phyloP scores from a whole-genome alignment of 2,888 invertebrate genomes.

The Malachius bipustulatus region DNA sequence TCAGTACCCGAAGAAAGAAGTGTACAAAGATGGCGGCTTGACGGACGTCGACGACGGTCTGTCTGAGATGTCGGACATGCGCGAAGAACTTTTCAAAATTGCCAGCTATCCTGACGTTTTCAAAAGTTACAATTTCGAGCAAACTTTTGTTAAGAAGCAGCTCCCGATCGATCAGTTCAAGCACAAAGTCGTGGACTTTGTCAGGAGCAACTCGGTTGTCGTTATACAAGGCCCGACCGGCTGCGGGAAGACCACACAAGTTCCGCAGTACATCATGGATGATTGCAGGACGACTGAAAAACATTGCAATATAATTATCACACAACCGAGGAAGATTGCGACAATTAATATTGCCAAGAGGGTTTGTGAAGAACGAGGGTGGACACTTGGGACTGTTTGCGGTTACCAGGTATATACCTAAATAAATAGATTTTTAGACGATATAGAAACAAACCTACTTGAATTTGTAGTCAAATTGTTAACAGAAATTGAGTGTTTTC shows the following conservation, averaged over 20 bases:
- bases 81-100: not conserved
- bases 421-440: no score
- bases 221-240: slow-evolving; percentile 90
- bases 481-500: no score
- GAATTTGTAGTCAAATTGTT: no score
- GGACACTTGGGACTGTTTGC: slow-evolving; percentile 71
- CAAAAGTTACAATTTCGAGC: slow-evolving; percentile 22
- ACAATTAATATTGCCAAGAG: slow-evolving; percentile 80
- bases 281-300: slow-evolving; percentile 48
- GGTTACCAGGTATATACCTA: slow-evolving; percentile 65
- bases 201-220: slow-evolving; percentile 59
- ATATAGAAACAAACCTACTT: no score
- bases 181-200: slow-evolving; percentile 24
- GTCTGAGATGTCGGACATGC: not conserved
- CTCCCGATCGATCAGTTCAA: slow-evolving; percentile 26
- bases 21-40: slow-evolving; percentile 4
- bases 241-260: slow-evolving; percentile 87
- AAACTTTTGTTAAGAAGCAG: slow-evolving; percentile 20
- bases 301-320: slow-evolving; percentile 79
- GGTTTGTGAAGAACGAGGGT: slow-evolving; percentile 72
- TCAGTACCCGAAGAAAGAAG: slow-evolving; percentile 10
- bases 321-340: slow-evolving; percentile 88
- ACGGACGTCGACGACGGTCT: slow-evolving; percentile 11
- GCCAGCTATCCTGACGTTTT: slow-evolving; percentile 19
- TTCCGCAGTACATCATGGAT: slow-evolving; percentile 89